Evolutionary conservation across 2,113 vertebrate species (phyloP), one percentile per base, ranked within the genome.

Genomic region (Stigmatopora nigra): DNA sequence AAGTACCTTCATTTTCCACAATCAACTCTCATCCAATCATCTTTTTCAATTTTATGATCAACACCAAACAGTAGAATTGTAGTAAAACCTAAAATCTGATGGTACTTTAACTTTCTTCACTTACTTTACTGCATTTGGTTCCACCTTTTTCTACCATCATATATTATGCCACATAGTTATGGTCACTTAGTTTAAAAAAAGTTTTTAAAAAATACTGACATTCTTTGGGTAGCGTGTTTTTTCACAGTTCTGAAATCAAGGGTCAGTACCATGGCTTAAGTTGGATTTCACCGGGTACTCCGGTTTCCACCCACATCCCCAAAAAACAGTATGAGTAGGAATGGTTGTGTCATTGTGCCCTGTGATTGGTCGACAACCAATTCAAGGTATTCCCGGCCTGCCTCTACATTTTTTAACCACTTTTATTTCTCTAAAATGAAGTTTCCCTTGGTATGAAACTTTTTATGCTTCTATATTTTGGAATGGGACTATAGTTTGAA

Each of bases 1-100:
- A 70, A 65, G 64, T 68, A 49, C 38, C 66, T 61, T 44, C 17
- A 67, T 75, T 68, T 38, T 51, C 61, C 19, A 47, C 12, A 20
- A 46, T 62, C n/a, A 57, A 25, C 14, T 12, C 44, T 61, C 35
- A 22, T 19, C 44, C 10, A 36, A 3, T 14, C 7, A 8, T 56
- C 22, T 36, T n/a, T 31, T 31, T 2, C 25, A 17, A 17, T 36
- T 58, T 58, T 58, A 36, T 13, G 35, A 36, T 59, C 31, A 12
- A 36, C 3, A 59, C 5, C 4, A 44, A 60, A 60, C 1, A 8
- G 1, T 8, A 22, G 4, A 13, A 7, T 44, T 41, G 1, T 41
- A 8, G 38, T 8, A 8, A 41, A 41, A 41, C 38, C 38, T n/a
- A n/a, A n/a, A 41, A 51, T 2, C 48, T 51, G 48, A 51, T n/a